Evolutionary conservation across 2,797 vertebrate species (phyloP).

Genomic region (Melanotaenia parkinsoni): DNA sequence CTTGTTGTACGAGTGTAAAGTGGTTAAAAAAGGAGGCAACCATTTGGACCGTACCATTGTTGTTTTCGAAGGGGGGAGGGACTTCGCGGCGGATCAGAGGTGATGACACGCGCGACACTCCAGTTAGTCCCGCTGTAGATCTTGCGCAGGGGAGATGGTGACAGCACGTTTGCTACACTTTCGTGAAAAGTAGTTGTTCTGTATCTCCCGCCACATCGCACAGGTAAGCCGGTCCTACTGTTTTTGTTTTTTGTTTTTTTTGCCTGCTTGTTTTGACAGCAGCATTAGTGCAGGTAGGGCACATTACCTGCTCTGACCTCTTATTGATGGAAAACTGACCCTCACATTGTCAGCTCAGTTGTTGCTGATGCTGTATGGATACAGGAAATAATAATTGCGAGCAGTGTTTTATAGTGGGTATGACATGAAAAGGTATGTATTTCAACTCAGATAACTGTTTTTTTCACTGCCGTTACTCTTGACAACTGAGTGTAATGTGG

Average conservation of each 20-base stretch:
- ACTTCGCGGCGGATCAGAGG: constrained; percentile 61
- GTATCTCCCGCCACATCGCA: constrained; percentile 6
- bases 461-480: background rate
- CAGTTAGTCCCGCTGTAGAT: constrained; percentile 39
- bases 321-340: constrained; percentile 22
- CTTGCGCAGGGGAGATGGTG: constrained; percentile 48
- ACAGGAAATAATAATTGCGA: background rate
- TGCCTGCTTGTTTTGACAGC: no score
- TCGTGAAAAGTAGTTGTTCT: constrained; percentile 14
- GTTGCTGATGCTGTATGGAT: constrained; percentile 39
- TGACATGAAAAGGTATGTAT: background rate
- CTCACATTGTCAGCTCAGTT: constrained; percentile 2
- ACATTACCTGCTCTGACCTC: background rate
- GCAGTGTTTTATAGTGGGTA: background rate
- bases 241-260: background rate
- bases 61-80: constrained; percentile 16
- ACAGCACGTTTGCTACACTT: constrained; percentile 21
- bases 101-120: constrained; percentile 65
- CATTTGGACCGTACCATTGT: constrained; percentile 49
- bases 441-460: background rate
- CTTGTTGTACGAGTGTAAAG: background rate
- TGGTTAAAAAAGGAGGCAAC: background rate
- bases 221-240: constrained; percentile 38
- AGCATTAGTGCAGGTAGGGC: constrained; percentile 8
- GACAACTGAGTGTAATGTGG: background rate